phyloP scores from a whole-genome alignment of 1,140 invertebrate species.

The Macrotrachela quadricornifera region DNA sequence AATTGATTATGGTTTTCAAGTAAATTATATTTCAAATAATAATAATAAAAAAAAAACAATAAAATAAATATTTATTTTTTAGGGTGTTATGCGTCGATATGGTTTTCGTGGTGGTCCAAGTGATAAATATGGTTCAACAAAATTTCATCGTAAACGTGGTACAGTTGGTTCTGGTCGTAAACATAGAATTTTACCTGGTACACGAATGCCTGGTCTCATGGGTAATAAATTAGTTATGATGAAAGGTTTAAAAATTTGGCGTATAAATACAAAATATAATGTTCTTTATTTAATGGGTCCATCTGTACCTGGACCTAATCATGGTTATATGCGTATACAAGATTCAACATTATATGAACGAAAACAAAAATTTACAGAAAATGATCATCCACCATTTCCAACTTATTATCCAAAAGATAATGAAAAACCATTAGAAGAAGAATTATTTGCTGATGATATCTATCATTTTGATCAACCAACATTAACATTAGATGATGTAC shows the following conservation, averaged over 20 bases:
- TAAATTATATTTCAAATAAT: constrained; percentile 21
- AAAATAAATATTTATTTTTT: constrained; percentile 38
- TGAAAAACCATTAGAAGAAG: constrained; percentile 39
- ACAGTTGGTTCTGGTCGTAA: constrained; percentile 46
- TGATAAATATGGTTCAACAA: constrained; percentile 61
- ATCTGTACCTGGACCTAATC: constrained; percentile 53
- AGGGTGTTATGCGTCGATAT: constrained; percentile 89
- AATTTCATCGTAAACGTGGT: constrained; percentile 73
- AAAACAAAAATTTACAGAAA: constrained; percentile 5
- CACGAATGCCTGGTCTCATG: constrained; percentile 91
- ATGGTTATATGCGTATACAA: constrained; percentile 54
- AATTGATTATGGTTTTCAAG: constrained; percentile 39
- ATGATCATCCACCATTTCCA: constrained; percentile 49
- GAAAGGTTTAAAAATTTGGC: constrained; percentile 52
- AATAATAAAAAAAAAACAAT: neutral
- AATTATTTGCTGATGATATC: constrained; percentile 44
- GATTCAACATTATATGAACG: constrained; percentile 38
- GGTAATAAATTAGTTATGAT: constrained; percentile 47
- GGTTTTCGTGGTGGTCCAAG: constrained; percentile 79
- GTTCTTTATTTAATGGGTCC: constrained; percentile 65
- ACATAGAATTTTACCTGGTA: constrained; percentile 36
- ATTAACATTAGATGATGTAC: too few relatives aligned
- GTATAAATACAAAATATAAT: constrained; percentile 81
- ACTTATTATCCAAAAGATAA: constrained; percentile 45
- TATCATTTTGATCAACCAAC: too few relatives aligned